Percentiles rank a stretch among this genome's conserved stretches.
phyloP scores from a whole-genome alignment of 2,888 invertebrate species.

The Amblyjoppa proteus region DNA sequence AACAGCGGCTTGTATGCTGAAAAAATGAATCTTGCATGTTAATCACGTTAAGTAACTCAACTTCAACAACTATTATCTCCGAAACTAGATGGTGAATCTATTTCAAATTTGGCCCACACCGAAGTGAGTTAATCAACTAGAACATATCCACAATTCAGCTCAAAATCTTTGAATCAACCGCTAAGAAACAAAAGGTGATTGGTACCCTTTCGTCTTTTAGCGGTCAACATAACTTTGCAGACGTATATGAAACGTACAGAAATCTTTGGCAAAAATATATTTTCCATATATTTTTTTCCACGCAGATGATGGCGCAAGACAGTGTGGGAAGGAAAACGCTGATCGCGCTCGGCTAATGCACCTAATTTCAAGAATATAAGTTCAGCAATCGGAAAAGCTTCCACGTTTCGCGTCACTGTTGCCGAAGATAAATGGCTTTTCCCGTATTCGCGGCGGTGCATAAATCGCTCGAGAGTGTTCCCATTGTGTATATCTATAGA shows the following conservation, averaged over 20 bases:
- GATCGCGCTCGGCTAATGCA: slow-evolving; percentile 16
- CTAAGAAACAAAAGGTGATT: too few species aligned
- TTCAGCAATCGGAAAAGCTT: slow-evolving; percentile 7
- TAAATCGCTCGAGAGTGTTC: slow-evolving; percentile 1
- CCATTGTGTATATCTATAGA: slow-evolving; percentile 22
- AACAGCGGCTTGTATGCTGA: too few species aligned
- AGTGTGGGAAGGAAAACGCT: background rate
- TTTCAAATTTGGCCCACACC: too few species aligned
- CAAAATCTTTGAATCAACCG: too few species aligned
- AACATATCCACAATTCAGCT: too few species aligned
- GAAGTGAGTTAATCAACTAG: too few species aligned
- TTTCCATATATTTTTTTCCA: background rate
- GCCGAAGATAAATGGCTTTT: slow-evolving; percentile 37
- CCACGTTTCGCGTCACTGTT: slow-evolving; percentile 9
- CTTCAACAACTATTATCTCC: too few species aligned
- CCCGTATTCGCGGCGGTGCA: slow-evolving; percentile 13
- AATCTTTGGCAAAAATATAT: background rate
- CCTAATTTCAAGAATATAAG: slow-evolving; percentile 35
- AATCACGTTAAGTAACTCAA: too few species aligned
- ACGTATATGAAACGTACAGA: background rate
- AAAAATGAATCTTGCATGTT: too few species aligned
- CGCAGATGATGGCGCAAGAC: background rate
- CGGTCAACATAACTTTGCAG: too few species aligned
- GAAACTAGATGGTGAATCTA: too few species aligned
- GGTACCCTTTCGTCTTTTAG: too few species aligned